These are phyloP conservation scores for Bimastos eiseni DNA, from an alignment of 2,888 invertebrate genomes.

Conservation along the genomic window DNA sequence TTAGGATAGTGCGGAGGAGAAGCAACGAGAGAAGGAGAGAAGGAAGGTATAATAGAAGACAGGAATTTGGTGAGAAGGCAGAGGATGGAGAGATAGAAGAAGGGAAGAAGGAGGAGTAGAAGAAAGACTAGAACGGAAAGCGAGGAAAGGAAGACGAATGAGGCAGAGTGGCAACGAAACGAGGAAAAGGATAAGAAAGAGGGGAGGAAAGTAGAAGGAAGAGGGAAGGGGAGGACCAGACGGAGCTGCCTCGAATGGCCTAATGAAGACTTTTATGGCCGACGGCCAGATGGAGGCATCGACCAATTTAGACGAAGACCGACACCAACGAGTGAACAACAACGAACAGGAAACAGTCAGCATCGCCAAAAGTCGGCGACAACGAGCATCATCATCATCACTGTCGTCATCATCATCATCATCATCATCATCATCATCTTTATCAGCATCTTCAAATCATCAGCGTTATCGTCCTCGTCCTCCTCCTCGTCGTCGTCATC, in stretches of 20 bases:
- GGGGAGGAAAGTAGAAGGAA: background rate
- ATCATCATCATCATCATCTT: background rate
- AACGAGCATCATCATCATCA: background rate
- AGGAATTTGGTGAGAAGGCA: background rate
- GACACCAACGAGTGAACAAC: background rate
- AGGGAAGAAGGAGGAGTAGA: background rate
- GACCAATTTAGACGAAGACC: conserved; percentile 13
- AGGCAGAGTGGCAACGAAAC: background rate
- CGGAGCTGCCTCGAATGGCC: background rate
- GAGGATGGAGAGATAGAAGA: background rate
- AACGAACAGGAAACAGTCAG: background rate
- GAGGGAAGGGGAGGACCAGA: background rate
- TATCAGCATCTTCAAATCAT: background rate
- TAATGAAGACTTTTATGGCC: conserved; percentile 13
- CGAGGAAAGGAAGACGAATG: background rate
- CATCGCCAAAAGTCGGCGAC: background rate
- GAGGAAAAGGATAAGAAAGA: background rate
- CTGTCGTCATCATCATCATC: conserved; percentile 17
- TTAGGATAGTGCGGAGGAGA: background rate
- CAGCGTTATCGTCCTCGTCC: too few relatives aligned
- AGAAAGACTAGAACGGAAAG: background rate
- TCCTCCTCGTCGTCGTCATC: too few relatives aligned
- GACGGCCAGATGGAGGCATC: background rate
- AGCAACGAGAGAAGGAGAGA: background rate
- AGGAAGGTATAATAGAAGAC: too few relatives aligned